A percentile compares a stretch with the other conserved stretches of the same genome.
phyloP scores from a whole-genome alignment of 1,140 invertebrate genomes.

The Tachypleus tridentatus region DNA sequence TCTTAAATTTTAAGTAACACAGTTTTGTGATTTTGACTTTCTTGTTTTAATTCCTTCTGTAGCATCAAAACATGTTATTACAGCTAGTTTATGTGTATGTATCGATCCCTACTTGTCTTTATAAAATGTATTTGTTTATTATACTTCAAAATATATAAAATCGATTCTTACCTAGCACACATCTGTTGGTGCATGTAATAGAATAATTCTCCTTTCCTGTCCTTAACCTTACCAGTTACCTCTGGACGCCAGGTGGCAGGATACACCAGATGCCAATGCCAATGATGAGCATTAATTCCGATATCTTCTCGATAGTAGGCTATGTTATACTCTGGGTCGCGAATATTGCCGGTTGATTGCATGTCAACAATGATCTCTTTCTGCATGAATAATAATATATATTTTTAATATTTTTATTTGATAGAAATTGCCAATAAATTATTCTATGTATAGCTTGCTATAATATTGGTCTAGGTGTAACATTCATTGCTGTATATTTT shows the following conservation, averaged over 20 bases:
- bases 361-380: constrained; percentile 15
- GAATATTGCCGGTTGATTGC: constrained; percentile 44
- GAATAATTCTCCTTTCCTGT: constrained; percentile 32
- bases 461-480: no score
- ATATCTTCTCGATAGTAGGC: constrained; percentile 59
- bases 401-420: neutral
- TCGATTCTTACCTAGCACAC: constrained; percentile 27
- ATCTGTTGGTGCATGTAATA: constrained; percentile 42
- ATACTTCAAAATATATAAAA: neutral
- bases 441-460: no score
- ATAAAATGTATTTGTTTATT: no score
- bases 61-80: no score
- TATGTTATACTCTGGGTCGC: constrained; percentile 60
- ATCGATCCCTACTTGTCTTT: no score
- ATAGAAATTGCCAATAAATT: constrained; percentile 1
- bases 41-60: no score
- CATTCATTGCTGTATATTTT: no score
- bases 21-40: no score
- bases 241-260: constrained; percentile 12
- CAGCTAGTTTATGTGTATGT: no score
- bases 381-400: constrained; percentile 1
- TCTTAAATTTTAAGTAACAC: no score
- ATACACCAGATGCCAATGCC: constrained; percentile 44
- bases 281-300: constrained; percentile 38
- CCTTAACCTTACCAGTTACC: constrained; percentile 10